phyloP scores from a whole-genome alignment of 2,797 vertebrate genomes.

The Darevskia mixta region DNA sequence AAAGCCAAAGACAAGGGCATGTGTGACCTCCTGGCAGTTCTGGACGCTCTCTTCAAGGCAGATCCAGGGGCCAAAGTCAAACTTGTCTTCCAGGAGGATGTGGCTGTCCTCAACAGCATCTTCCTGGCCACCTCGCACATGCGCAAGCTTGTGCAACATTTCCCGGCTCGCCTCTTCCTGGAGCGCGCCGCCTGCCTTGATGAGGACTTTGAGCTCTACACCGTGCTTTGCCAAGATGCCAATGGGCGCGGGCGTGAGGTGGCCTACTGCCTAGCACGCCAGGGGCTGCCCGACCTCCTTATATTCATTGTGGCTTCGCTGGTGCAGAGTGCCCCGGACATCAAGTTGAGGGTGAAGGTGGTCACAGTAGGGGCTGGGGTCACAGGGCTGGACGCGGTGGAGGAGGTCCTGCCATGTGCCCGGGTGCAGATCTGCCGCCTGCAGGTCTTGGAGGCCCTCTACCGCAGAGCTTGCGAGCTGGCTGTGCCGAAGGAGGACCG shows the following conservation, averaged over 20 bases:
- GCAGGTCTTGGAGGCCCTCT: slow-evolving; percentile 46
- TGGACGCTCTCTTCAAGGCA: slow-evolving; percentile 38
- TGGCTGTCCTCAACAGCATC: slow-evolving; percentile 48
- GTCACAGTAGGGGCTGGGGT: slow-evolving; percentile 28
- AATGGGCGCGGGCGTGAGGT: slow-evolving; percentile 39
- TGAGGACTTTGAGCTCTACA: slow-evolving; percentile 46
- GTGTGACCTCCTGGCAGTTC: slow-evolving; percentile 40
- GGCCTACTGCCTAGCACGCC: slow-evolving; percentile 40
- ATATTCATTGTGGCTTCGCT: slow-evolving; percentile 45
- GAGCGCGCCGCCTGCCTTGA: slow-evolving; percentile 29
- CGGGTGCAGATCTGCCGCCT: slow-evolving; percentile 45
- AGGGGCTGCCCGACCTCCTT: slow-evolving; percentile 30
- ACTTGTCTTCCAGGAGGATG: slow-evolving; percentile 53
- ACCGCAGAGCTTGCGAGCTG: slow-evolving; percentile 27
- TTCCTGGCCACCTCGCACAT: slow-evolving; percentile 44
- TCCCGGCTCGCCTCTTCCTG: slow-evolving; percentile 44
- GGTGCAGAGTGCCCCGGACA: slow-evolving; percentile 49
- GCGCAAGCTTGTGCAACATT: slow-evolving; percentile 13
- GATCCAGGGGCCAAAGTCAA: slow-evolving; percentile 45
- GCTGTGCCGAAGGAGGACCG: background rate
- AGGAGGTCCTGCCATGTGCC: slow-evolving; percentile 45
- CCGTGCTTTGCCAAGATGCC: slow-evolving; percentile 45
- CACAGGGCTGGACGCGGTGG: slow-evolving; percentile 19
- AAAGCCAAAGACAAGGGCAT: slow-evolving; percentile 51
- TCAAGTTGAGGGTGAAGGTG: slow-evolving; percentile 44